Evolutionary conservation across 2,113 vertebrate species (phyloP).

Genomic region (Hippocampus abdominalis): DNA sequence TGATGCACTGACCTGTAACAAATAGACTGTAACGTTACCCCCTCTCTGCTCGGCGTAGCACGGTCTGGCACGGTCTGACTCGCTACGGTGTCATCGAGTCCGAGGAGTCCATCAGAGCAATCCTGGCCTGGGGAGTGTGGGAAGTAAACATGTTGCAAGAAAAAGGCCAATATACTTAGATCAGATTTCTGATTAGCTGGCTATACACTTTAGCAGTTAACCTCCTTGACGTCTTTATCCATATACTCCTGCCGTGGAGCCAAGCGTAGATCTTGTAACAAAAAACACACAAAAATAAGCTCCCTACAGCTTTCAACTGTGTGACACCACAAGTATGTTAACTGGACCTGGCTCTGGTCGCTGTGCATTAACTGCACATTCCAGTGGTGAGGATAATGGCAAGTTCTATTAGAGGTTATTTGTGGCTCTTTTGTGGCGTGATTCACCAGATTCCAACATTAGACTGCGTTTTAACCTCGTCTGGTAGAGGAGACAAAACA

Average conservation of each 20-base stretch:
- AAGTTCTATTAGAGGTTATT: slow-evolving; percentile 61
- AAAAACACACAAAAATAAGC: slow-evolving; percentile 39
- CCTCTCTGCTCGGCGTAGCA: slow-evolving; percentile 5
- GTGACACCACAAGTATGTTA: slow-evolving; percentile 66
- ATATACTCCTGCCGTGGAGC: slow-evolving; percentile 34
- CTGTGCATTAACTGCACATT: slow-evolving; percentile 65
- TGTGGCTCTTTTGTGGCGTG: slow-evolving; percentile 56
- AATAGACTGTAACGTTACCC: slow-evolving; percentile 64
- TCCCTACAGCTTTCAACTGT: slow-evolving; percentile 48
- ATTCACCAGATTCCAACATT: slow-evolving; percentile 64
- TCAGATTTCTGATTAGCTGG: slow-evolving; percentile 20
- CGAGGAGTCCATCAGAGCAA: slow-evolving; percentile 27
- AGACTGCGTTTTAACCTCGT: slow-evolving; percentile 43
- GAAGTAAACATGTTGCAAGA: not conserved
- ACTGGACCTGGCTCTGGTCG: slow-evolving; percentile 60
- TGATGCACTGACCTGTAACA: slow-evolving; percentile 68
- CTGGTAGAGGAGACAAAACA: slow-evolving; percentile 19
- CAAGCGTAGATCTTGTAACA: slow-evolving; percentile 41
- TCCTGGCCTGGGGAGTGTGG: slow-evolving; percentile 30
- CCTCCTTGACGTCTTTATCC: slow-evolving; percentile 22
- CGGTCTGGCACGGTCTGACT: slow-evolving; percentile 2
- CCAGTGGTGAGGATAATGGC: slow-evolving; percentile 63
- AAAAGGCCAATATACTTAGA: not conserved
- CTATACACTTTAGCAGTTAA: not conserved
- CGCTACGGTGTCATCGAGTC: slow-evolving; percentile 29